These are phyloP conservation scores for Mastigias papua DNA, from an alignment of 30 jellyfish, hydroid and myxozoan species.

Conservation along the genomic window DNA sequence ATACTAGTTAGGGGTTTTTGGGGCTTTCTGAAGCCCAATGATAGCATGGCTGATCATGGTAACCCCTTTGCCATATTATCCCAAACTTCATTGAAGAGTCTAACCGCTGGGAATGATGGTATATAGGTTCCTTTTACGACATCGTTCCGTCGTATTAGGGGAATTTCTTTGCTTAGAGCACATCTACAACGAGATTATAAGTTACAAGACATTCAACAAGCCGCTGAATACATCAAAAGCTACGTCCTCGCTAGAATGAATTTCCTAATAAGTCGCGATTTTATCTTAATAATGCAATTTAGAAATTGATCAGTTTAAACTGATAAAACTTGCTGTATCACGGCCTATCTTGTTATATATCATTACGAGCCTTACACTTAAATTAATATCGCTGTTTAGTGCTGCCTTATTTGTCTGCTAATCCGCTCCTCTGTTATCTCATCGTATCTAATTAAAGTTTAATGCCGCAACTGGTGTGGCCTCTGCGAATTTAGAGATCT, in stretches of 20 bases:
- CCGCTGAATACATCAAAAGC: conserved; percentile 55
- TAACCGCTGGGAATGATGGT: conserved; percentile 9
- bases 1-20: not conserved
- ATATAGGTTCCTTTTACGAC: conserved; percentile 5
- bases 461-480: conserved; percentile 56
- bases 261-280: conserved; percentile 54
- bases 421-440: conserved; percentile 27
- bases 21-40: not conserved
- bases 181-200: conserved; percentile 34
- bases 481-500: not conserved
- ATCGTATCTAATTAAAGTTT: not conserved
- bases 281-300: conserved; percentile 49
- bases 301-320: conserved; percentile 38
- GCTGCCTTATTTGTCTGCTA: conserved; percentile 33
- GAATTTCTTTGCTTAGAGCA: conserved; percentile 7
- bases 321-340: conserved; percentile 50
- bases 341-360: conserved; percentile 29
- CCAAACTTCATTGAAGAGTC: not conserved
- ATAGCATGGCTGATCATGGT: not conserved
- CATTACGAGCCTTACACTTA: conserved; percentile 16
- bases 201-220: conserved; percentile 14
- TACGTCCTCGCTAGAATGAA: conserved; percentile 33
- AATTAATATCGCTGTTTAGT: conserved; percentile 22
- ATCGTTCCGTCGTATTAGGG: conserved; percentile 14
- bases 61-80: conserved; percentile 5